Evolutionary conservation across 2,797 vertebrate genomes (phyloP), one percentile per base, ranked within the genome.

Genomic region (Champsocephalus gunnari): DNA sequence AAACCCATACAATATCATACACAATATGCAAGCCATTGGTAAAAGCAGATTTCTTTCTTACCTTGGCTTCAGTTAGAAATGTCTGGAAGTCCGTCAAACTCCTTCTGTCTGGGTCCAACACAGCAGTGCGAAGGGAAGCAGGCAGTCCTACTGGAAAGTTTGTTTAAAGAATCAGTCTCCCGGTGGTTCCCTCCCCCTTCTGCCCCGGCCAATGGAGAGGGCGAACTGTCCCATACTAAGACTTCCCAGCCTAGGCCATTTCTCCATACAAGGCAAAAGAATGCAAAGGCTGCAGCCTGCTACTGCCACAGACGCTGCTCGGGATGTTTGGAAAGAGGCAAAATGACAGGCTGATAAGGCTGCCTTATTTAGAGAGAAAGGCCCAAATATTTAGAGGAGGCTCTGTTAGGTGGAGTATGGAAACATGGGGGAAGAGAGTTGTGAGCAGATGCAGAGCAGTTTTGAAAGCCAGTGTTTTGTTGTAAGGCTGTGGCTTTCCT

Each of bases 251-350:
- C 89, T 91, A 89, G 91, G 90, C 88, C 85, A 88, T 93, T 95
- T 96, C 91, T 92, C 96, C 96, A 96, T 96, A 96, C 94, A 96
- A 95, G 96, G 96, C 85, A 89, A 95, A 96, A 94, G 95, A 96
- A 96, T 96, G 95, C 92, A 82, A 81, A 69, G 58, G 81, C 87
- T 83, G 72, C 73, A 62, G 88, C 71, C 51, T 87, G 91, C 84
- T 55, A 76, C 87, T 80, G 83, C 89, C 83, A 76, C 81, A 81
- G 87, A 84, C 80, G 47, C 73, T 53, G 88, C 54, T 80, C 55
- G 78, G 92, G 93, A 94, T 93, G 92, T 94, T 92, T 88, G 93
- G 91, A 86, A 81, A 90, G 85, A 87, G 88, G 88, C 82, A 73
- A 94, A 94, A 92, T 93, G 94, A 94, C 94, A 95, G 93, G 94